Evolutionary conservation across 2,888 invertebrate species (phyloP), one percentile per base, ranked within the genome.

Genomic region (Melolontha melolontha): DNA sequence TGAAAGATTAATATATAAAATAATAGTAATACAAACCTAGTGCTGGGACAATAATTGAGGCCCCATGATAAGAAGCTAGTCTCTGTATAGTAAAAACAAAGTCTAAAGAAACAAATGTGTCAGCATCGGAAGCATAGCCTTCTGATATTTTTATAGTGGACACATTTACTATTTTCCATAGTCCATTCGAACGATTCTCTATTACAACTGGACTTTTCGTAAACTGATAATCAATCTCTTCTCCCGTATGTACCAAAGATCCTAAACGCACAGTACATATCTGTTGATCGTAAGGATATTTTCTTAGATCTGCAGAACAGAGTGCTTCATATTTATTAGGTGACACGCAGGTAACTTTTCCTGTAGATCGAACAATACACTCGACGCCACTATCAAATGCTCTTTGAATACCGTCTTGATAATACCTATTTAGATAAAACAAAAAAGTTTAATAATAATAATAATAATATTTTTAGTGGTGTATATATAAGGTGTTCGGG

Each of bases 251-350:
- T 76, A 87, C 85, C 91, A 91, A 91, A 0, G 91, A 89, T 10
- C 91, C 91, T 71, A 90, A 86, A 41, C 84, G 85, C 39, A 92
- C 72, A 0, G 86, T 84, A 78, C 92, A 92, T 68, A 87, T 87
- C 79, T 91, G 91, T 11, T 77, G 77, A 76, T 92, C 91, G 74
- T 87, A 91, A 0, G 92, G 92, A 89, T 90, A 92, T 57, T 84
- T 84, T 2, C 82, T 82, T 44, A 88, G 82, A 67, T 89, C 83
- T 1, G 89, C 85, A 54, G 84, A 81, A 75, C 92, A 92, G 17
- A 87, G 84, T 0, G 87, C 87, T 2, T 86, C 83, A 74, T 88
- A 86, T 5, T 85, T 84, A 7, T 86, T 74, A 7, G 89, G 86
- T 0, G 89, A 87, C 1, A 90, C 87, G 78, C 88, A 92, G 54